Evolutionary conservation across 2,888 invertebrate species (phyloP), one percentile per base, ranked within the genome.

Genomic region (Junonia oenone): DNA sequence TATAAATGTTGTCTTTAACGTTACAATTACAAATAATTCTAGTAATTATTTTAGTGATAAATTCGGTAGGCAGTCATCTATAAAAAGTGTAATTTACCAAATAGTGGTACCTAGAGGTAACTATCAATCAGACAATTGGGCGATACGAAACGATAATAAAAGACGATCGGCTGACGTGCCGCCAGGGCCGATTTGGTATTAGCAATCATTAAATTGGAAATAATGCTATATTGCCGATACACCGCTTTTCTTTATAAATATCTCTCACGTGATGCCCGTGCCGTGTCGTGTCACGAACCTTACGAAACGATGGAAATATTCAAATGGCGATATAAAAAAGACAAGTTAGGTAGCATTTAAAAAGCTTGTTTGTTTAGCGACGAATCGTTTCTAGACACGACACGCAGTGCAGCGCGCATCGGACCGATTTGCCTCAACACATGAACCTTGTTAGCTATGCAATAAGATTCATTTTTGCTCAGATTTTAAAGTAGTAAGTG

Each of bases 161-260:
- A 72, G 79, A 71, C 68, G 68, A 64, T 66, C 68, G 73, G 68
- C 56, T 84, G 84, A 87, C 87, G 84, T 85, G 86, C 77, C 79
- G 77, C 75, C 79, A 72, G 71, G 74, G 77, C 75, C 83, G 83
- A 81, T 81, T 82, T 79, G 76, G 75, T 86, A 89, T 89, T 89
- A 89, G 86, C 84, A 84, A 87, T 88, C 88, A 89, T 90, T 90
- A 90, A 90, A 89, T 90, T 87, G 89, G 88, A 88, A 88, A 89
- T 87, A 86, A 83, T 86, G 88, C 83, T 83, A 75, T 83, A 86
- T 87, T 82, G 84, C 68, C 82, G 77, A 89, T 88, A 85, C 83
- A 80, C 84, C 78, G 83, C 76, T 84, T 81, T 88, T 86, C 87
- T 89, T 89, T 89, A 89, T 89, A 89, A 90, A 89, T 89, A 88